Evolutionary conservation across 2,888 invertebrate species (phyloP).

Genomic region (Agapostemon virescens): DNA sequence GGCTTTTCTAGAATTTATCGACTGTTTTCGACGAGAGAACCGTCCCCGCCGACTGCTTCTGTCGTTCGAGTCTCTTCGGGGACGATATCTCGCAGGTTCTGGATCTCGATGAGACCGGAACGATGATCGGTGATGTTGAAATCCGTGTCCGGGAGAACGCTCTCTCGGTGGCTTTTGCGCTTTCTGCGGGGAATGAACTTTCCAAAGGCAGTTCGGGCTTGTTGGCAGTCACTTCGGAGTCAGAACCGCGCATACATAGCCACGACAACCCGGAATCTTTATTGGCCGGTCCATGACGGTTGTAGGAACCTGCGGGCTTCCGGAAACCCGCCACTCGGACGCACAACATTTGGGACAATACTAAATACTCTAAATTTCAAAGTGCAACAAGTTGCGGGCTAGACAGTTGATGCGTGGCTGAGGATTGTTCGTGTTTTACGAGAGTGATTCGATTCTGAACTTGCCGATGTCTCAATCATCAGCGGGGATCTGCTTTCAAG

Average conservation of each 20-base stretch:
- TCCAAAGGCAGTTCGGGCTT: background rate
- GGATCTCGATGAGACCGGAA: background rate
- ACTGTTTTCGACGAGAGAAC: constrained; percentile 30
- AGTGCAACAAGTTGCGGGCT: too few relatives aligned
- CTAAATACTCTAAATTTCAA: too few relatives aligned
- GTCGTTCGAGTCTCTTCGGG: background rate
- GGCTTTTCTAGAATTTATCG: constrained; percentile 48
- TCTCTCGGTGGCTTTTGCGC: background rate
- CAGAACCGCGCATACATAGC: background rate
- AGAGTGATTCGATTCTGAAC: too few relatives aligned
- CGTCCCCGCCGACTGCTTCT: background rate
- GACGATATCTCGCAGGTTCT: background rate
- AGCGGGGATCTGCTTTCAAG: too few relatives aligned
- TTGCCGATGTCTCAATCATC: too few relatives aligned
- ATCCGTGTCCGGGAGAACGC: background rate
- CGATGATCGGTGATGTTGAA: background rate
- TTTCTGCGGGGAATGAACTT: background rate
- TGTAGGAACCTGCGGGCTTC: background rate
- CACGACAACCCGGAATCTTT: background rate
- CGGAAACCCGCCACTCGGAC: background rate
- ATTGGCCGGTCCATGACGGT: background rate
- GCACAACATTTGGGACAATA: too few relatives aligned
- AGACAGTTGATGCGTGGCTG: too few relatives aligned
- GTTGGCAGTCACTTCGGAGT: background rate
- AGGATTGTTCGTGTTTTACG: too few relatives aligned